These are phyloP conservation scores for Samia ricini DNA, from an alignment of 1,140 invertebrate species.

Conservation along the genomic window DNA sequence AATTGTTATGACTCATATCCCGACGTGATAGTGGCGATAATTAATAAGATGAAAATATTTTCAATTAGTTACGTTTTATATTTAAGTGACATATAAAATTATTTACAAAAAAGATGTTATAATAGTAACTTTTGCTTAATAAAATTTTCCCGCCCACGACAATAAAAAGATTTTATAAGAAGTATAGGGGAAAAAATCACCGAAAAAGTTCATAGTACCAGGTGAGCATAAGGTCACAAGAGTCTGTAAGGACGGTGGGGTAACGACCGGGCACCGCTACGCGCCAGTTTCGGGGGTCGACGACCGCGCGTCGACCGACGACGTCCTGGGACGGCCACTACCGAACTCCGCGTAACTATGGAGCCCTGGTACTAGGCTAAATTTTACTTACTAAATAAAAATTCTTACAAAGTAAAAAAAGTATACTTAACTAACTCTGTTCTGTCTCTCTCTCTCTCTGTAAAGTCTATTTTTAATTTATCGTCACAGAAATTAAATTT, in stretches of 20 bases:
- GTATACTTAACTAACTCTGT: no score
- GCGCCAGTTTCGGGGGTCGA: conserved; percentile 70
- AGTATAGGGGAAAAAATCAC: neutral
- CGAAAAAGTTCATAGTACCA: conserved; percentile 44
- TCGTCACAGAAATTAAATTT: no score
- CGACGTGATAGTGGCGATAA: no score
- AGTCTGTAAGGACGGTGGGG: conserved; percentile 64
- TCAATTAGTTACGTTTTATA: no score
- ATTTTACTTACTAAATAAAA: conserved; percentile 11
- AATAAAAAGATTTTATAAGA: neutral
- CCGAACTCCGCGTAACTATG: conserved; percentile 28
- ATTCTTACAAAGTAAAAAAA: neutral
- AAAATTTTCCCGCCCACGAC: no score
- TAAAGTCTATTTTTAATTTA: no score
- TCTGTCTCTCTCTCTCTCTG: no score
- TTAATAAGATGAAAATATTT: no score
- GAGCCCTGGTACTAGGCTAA: conserved; percentile 48
- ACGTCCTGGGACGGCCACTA: conserved; percentile 61
- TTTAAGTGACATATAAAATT: no score
- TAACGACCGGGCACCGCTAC: conserved; percentile 75
- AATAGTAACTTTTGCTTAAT: no score
- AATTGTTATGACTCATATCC: no score
- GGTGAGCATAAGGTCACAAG: conserved; percentile 65
- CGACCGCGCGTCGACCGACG: conserved; percentile 58
- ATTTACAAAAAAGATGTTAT: no score